Evolutionary conservation across 2,113 vertebrate species (phyloP), one percentile per base, ranked within the genome.

Genomic region (Cyphomyrus discorhynchus): DNA sequence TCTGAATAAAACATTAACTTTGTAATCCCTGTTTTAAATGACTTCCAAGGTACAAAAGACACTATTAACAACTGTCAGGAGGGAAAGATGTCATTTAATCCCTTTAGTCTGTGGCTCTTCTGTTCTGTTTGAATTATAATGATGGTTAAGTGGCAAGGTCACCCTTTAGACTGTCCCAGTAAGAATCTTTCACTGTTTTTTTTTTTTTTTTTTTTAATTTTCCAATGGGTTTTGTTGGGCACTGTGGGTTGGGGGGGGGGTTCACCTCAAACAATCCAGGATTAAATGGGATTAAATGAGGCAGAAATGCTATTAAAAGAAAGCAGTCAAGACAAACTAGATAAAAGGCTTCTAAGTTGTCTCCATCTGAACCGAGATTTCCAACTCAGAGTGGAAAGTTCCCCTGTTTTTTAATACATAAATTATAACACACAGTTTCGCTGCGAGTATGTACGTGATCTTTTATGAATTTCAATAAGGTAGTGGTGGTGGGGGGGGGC

Each of bases 51-150:
- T 50, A 82, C 86, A 87, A 87, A 90, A 46, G 39, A 83, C 66
- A 47, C 52, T 80, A 88, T 88, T 56, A 88, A 90, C 13, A 52
- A 74, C 47, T 47, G 85, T 39, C 86, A 46, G 19, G 84, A 31
- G 85, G 39, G 27, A 49, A 47, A 87, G 87, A 80, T 27, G 89
- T 39, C 84, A 90, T 83, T 89, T 89, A 89, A 89, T 89, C 88
- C 24, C 66, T 39, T 87, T 89, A 80, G 66, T 82, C 49, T 10
- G 88, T 21, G 47, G 70, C 1, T 89, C 17, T 74, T 21, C 45
- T 74, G 15, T 85, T 84, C 27, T 56, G 47, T 89, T 84, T 66
- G 83, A 86, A 86, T 85, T 86, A 86, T 86, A 84, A 85, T 84
- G 77, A 89, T 24, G 50, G 80, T 58, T 89, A 89, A 89, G 77